Conservation (phyloP, 2,113 vertebrate species). For the Sula dactylatra region DNA sequence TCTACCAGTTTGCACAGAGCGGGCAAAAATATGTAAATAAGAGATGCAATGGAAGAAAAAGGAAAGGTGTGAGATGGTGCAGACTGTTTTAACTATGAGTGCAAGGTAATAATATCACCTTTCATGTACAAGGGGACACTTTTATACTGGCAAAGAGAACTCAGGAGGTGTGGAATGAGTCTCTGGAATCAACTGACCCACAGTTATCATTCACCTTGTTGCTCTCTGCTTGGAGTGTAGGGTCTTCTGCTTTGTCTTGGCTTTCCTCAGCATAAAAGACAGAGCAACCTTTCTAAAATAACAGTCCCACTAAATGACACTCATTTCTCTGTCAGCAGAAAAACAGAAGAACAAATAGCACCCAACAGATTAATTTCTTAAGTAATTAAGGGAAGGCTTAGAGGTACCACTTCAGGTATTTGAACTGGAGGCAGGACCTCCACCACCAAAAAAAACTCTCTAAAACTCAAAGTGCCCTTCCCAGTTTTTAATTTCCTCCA, state of each 20-base stretch:
- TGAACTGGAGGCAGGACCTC: neutral
- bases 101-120: neutral
- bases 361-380: neutral
- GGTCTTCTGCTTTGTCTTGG: neutral
- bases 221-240: neutral
- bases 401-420: neutral
- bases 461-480: neutral
- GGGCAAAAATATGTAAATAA: neutral
- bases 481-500: neutral
- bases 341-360: neutral
- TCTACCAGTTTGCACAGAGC: neutral
- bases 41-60: neutral
- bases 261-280: neutral
- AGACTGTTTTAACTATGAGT: neutral
- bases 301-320: neutral
- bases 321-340: neutral
- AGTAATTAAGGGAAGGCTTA: neutral
- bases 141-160: neutral
- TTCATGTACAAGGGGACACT: neutral
- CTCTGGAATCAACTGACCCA: neutral
- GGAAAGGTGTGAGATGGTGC: neutral
- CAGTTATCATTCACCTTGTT: neutral
- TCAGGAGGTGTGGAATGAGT: neutral
- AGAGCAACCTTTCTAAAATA: neutral
- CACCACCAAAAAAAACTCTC: neutral